Percentiles rank a stretch among this genome's conserved stretches.
Evolutionary conservation across 2,888 invertebrate genomes (phyloP).

Genomic region (Podabrus alpinus): DNA sequence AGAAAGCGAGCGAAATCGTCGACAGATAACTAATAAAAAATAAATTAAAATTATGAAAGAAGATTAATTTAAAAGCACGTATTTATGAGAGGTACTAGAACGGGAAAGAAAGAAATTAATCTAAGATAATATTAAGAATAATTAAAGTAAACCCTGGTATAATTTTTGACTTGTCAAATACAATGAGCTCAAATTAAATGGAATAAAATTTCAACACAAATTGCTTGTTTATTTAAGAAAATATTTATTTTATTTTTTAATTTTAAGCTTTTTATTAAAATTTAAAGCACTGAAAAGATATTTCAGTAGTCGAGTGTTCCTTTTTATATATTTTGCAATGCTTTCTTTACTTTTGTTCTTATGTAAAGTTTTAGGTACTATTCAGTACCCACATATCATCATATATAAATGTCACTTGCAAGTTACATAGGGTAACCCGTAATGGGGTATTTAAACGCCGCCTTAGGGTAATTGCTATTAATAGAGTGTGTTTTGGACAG

Average conservation of each 20-base stretch:
- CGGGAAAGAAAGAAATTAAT: constrained; percentile 32
- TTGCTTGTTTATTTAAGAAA: not conserved
- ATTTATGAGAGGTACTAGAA: constrained; percentile 25
- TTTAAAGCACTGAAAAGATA: not conserved
- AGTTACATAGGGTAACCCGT: constrained; percentile 44
- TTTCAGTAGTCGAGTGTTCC: not conserved
- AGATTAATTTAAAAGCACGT: constrained; percentile 25
- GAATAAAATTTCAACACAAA: constrained; percentile 13
- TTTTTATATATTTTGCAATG: not conserved
- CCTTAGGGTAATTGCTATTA: constrained; percentile 54
- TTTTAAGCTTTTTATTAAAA: not conserved
- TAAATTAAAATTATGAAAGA: constrained; percentile 20
- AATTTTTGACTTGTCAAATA: constrained; percentile 31
- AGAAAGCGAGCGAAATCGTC: not conserved
- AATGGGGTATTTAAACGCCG: constrained; percentile 52
- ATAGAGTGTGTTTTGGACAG: constrained; percentile 54
- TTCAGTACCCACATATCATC: constrained; percentile 32
- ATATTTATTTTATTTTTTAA: not conserved
- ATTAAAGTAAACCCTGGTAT: constrained; percentile 28
- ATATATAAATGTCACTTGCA: constrained; percentile 54
- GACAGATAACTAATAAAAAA: constrained; percentile 8
- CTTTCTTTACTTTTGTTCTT: constrained; percentile 17
- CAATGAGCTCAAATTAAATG: constrained; percentile 24
- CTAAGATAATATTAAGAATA: constrained; percentile 33
- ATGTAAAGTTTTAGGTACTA: constrained; percentile 16